Evolutionary conservation across 1,140 invertebrate genomes (phyloP).

Genomic region (Formica exsecta): DNA sequence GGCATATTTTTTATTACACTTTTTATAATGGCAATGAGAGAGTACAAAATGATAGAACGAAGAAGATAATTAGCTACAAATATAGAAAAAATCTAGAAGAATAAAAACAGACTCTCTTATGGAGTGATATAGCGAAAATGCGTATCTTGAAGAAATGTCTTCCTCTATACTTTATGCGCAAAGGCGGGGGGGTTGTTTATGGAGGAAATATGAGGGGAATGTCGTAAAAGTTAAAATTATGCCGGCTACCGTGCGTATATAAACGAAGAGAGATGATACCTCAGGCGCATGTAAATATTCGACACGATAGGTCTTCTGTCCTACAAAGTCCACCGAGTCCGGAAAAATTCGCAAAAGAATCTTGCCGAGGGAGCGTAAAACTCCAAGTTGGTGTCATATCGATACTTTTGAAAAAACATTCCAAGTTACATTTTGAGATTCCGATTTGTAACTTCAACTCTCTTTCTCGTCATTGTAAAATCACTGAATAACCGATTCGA

Average conservation of each 20-base stretch:
- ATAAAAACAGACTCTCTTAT: not conserved
- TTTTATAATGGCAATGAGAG: not conserved
- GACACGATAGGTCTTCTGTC: conserved; percentile 35
- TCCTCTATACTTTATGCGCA: not conserved
- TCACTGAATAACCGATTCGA: not conserved
- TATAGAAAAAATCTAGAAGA: not conserved
- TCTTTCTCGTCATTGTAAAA: not conserved
- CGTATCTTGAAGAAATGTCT: conserved; percentile 44
- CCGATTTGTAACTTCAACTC: conserved; percentile 2
- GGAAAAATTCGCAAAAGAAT: conserved; percentile 63
- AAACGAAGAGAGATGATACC: conserved; percentile 60
- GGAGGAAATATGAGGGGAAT: conserved; percentile 10
- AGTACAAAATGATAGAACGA: not conserved
- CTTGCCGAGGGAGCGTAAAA: conserved; percentile 48
- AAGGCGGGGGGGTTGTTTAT: not conserved
- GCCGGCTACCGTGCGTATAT: conserved; percentile 11
- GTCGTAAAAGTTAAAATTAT: conserved; percentile 71
- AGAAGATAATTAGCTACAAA: not conserved
- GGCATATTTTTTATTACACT: not conserved
- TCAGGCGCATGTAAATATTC: conserved; percentile 64
- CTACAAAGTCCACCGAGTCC: conserved; percentile 32
- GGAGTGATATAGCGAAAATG: not conserved
- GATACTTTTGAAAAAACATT: not conserved
- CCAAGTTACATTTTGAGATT: not conserved
- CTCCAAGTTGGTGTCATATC: conserved; percentile 15